These are phyloP conservation scores for Acrobasis repandana DNA, from an alignment of 2,888 invertebrate species.

Conservation along the genomic window DNA sequence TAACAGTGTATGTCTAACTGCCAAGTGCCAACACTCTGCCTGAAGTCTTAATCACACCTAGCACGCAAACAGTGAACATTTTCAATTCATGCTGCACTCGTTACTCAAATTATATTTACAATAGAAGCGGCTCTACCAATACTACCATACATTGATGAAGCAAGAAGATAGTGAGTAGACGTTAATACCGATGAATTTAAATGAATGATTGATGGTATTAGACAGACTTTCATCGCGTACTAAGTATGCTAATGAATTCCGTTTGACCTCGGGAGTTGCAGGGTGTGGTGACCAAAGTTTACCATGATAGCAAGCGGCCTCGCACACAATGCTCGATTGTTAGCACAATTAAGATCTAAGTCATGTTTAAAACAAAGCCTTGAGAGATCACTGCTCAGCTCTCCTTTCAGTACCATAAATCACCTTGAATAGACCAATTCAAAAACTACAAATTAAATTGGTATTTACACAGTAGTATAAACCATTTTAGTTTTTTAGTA, in stretches of 20 bases:
- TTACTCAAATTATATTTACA: slow-evolving; percentile 6
- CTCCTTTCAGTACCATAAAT: slow-evolving; percentile 47
- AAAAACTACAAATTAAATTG: not conserved
- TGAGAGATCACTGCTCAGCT: slow-evolving; percentile 59
- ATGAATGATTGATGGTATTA: not conserved
- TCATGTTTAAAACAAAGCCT: slow-evolving; percentile 53
- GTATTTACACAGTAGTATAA: not conserved
- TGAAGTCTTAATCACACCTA: slow-evolving; percentile 46
- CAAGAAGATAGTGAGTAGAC: not conserved
- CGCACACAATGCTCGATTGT: slow-evolving; percentile 64
- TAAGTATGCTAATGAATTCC: slow-evolving; percentile 33
- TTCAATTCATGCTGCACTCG: not conserved
- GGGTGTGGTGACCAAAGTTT: slow-evolving; percentile 46
- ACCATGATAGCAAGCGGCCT: slow-evolving; percentile 47
- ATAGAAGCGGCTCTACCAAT: not conserved
- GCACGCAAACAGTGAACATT: slow-evolving; percentile 1
- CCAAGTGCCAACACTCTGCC: slow-evolving; percentile 42
- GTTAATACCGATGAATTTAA: not conserved
- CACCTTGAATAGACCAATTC: slow-evolving; percentile 33
- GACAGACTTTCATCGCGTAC: not conserved
- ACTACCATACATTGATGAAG: not conserved
- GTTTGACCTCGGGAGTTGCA: slow-evolving; percentile 40
- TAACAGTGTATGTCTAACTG: slow-evolving; percentile 32
- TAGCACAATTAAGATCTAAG: slow-evolving; percentile 65
- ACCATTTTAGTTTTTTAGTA: not conserved